Evolutionary conservation across 2,888 invertebrate genomes (phyloP).

Genomic region (Mactromeris polynyma): DNA sequence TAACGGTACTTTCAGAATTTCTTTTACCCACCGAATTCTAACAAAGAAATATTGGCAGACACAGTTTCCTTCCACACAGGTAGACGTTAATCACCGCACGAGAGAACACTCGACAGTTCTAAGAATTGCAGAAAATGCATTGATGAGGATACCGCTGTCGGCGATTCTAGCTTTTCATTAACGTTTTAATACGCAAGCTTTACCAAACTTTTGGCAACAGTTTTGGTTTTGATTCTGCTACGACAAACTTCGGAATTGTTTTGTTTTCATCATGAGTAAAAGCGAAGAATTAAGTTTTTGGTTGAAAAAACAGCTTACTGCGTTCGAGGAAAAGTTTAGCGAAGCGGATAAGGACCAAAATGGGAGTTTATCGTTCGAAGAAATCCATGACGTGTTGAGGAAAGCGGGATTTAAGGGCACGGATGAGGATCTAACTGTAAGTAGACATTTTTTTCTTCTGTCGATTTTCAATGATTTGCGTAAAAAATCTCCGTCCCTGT

Average conservation of each 20-base stretch:
- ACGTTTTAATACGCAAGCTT: constrained; percentile 12
- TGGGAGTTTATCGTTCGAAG: constrained; percentile 75
- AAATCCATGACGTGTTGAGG: constrained; percentile 75
- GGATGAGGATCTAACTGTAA: constrained; percentile 76
- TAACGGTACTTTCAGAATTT: too few relatives aligned
- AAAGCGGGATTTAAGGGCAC: constrained; percentile 79
- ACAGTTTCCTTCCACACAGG: too few relatives aligned
- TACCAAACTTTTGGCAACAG: neutral
- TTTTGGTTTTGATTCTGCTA: neutral
- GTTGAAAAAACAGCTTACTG: constrained; percentile 78
- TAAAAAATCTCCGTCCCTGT: too few relatives aligned
- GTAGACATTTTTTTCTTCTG: neutral
- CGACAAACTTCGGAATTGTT: neutral
- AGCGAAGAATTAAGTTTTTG: constrained; percentile 70
- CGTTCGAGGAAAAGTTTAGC: constrained; percentile 77
- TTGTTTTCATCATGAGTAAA: constrained; percentile 46
- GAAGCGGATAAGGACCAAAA: constrained; percentile 80
- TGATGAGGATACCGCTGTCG: neutral
- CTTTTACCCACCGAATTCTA: too few relatives aligned
- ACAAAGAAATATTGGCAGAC: too few relatives aligned
- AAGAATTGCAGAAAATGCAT: neutral
- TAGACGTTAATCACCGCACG: neutral
- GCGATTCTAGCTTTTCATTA: neutral
- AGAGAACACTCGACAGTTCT: neutral
- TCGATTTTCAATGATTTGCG: too few relatives aligned